Conservation (phyloP, 2,113 vertebrate species). For the Coptodon rendalli region DNA sequence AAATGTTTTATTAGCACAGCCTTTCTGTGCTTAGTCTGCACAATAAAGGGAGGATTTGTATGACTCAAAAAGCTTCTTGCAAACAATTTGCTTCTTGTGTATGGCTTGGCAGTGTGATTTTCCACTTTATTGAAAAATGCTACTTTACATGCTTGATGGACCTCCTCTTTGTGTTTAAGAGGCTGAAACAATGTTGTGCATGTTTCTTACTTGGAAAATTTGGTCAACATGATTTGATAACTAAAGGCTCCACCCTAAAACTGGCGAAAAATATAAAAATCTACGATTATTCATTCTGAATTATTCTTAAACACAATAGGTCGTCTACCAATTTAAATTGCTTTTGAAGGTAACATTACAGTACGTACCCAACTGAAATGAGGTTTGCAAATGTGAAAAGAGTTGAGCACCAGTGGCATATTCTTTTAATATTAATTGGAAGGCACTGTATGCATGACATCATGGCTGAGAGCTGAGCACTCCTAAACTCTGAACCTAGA, state of each 20-base stretch:
- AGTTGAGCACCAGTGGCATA: not conserved
- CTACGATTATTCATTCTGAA: not conserved
- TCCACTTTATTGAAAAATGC: not conserved
- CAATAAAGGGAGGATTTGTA: not conserved
- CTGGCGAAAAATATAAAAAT: not conserved
- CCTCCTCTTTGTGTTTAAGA: not conserved
- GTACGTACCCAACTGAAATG: not conserved
- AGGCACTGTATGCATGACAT: not conserved
- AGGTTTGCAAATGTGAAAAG: not conserved
- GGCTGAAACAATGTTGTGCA: not conserved
- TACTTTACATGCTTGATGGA: not conserved
- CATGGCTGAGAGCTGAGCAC: not conserved
- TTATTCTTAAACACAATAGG: not conserved
- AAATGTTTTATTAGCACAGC: not conserved
- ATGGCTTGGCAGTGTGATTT: not conserved
- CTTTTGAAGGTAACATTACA: not conserved
- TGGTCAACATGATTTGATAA: not conserved
- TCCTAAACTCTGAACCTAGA: not conserved
- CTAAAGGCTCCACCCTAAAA: not conserved
- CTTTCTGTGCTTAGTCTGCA: not conserved
- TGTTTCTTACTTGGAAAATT: not conserved
- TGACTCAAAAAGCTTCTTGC: not conserved
- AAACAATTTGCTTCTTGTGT: not conserved
- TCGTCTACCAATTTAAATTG: not conserved
- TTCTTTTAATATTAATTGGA: not conserved